Conservation (phyloP, 2,888 invertebrate species). For the Erynnis tages region DNA sequence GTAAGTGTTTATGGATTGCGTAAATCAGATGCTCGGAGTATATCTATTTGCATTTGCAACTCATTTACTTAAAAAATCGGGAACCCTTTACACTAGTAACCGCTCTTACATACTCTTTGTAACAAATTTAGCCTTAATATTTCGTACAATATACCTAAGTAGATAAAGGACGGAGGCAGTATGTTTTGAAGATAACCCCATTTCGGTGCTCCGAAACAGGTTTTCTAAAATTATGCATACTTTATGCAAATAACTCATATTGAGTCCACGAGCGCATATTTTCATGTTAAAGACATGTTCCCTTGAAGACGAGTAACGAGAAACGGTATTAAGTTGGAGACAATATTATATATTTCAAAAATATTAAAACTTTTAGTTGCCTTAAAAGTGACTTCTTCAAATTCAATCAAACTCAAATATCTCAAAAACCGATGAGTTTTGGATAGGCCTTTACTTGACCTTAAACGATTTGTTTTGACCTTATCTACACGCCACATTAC, state of each 20-base stretch:
- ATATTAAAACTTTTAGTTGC: too few relatives aligned
- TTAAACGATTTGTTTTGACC: too few relatives aligned
- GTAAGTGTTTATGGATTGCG: too few relatives aligned
- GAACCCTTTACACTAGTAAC: not conserved
- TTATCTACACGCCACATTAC: too few relatives aligned
- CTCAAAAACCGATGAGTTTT: too few relatives aligned
- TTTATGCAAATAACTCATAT: constrained; percentile 32
- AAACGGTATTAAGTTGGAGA: not conserved
- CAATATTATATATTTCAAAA: not conserved
- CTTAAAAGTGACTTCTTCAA: too few relatives aligned
- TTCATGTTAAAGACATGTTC: not conserved
- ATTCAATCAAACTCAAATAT: too few relatives aligned
- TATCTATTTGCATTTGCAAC: too few relatives aligned
- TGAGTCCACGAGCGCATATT: constrained; percentile 28
- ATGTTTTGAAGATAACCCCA: constrained; percentile 25
- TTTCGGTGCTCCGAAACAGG: constrained; percentile 26
- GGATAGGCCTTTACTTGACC: too few relatives aligned
- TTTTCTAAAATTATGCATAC: constrained; percentile 30
- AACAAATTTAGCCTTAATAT: not conserved
- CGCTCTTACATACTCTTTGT: not conserved
- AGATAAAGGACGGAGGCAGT: constrained; percentile 18
- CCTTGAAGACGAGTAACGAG: not conserved
- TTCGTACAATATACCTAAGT: not conserved
- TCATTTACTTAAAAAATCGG: too few relatives aligned
- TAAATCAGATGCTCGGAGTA: too few relatives aligned